Evolutionary conservation across 2,113 vertebrate genomes (phyloP), one percentile per base, ranked within the genome.

Genomic region (Tenebrosternarchus preto): DNA sequence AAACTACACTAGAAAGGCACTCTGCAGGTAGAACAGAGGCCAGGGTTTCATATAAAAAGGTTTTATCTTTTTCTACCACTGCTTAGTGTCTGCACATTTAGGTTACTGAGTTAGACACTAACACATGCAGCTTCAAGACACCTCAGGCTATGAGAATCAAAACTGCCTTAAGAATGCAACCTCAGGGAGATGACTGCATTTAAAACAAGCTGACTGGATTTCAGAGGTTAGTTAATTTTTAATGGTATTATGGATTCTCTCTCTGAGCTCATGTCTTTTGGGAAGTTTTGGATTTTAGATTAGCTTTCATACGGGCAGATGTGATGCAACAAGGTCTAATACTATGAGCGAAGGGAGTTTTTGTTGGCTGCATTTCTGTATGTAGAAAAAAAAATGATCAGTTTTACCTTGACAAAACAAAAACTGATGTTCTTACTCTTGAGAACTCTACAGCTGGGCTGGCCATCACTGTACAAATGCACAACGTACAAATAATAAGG

Each of bases 41-140:
- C 27, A 57, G 43, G 71, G 29, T 55, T 36, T 22, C 25, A 43
- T 61, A n/a, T 16, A 75, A 75, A 57, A 15, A 57, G 17, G 22
- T 59, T 63, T 76, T 63, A 76, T 36, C 59, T 63, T 81, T 69
- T 25, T 50, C 5, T 20, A 29, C 60, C 36, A 66, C 29, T 19
- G 22, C 68, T 80, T 60, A 64, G 57, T 80, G 78, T 80, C 77
- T 63, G 36, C 39, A 27, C 33, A 27, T 77, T 71, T 71, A 63
- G 73, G 46, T 81, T 69, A 22, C 67, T 76, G 67, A 75, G 50
- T 33, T 27, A 68, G 76, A 60, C 76, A 81, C 71, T 53, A 76
- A 27, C 63, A 27, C 24, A 76, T 60, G 69, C 56, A 50, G 20
- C 57, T 75, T 67, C 72, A 75, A 81, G 79, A 73, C 50, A 81